Base-by-base conservation (phyloP, 2,888 invertebrate genomes). In the Patella caerulea region DNA sequence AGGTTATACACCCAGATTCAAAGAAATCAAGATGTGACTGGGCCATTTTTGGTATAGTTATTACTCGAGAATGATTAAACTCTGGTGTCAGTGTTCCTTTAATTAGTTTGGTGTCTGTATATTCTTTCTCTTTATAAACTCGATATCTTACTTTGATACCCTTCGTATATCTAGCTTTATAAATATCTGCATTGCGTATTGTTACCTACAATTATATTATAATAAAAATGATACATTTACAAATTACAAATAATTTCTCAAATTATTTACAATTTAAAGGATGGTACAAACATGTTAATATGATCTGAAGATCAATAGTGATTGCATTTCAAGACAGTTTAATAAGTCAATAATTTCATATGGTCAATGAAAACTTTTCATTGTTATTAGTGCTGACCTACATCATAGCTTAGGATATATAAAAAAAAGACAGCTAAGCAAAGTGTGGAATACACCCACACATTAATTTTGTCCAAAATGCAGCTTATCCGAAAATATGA, bases 11-110 rank as follows among this genome's bases (percentile, higher is more conserved):
- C 29, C 91, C 89, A 29, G 81, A 81, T 73, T 91, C 90, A 81
- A 92, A 92, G 83, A 89, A 92, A 24, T 89, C 88, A 53, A 92
- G 84, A 83, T 91, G 91, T n/a, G 91, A 89, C 78, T 88, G 84
- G 14, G 84, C 87, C 24, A 91, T 83, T 45, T 83, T 84, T 29
- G 83, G 78, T 74, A 91, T 88, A 45, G 87, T 81, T 74, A 91
- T 84, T 53, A 90, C 82, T 80, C 88, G 88, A 53, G 87, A 84
- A 83, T 89, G 90, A 78, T 90, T 89, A 78, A 91, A 91, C 69
- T 87, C 84, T 3, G 91, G 91, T 69, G 85, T 85, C 24, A 91
- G 82, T 5, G 88, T 88, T 9, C 88, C 90, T 76, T 83, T 87
- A 9, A 91, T 79, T 71, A 88, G 79, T 15, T 85, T 84, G 12